Conservation (phyloP, 2,888 invertebrate species). For the Gonocerus acuteangulatus region DNA sequence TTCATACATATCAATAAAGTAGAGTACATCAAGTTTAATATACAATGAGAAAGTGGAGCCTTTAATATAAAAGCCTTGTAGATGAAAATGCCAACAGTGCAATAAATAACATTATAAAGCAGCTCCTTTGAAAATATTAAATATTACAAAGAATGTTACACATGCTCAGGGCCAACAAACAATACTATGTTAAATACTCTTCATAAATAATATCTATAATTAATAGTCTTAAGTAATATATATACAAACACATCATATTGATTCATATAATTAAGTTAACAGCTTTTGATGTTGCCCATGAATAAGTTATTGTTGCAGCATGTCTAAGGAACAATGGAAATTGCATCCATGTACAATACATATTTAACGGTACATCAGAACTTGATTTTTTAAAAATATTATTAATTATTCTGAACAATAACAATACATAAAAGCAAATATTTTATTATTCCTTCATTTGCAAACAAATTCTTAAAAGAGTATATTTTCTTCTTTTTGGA, state of each 20-base stretch:
- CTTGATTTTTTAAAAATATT: too few species aligned
- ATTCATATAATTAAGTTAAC: constrained; percentile 20
- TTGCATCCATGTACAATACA: too few species aligned
- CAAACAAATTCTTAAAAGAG: too few species aligned
- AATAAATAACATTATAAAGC: constrained; percentile 28
- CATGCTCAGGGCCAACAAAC: constrained; percentile 14
- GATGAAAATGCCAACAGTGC: constrained; percentile 24
- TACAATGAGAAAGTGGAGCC: constrained; percentile 26
- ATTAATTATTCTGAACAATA: too few species aligned
- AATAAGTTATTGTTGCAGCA: too few species aligned
- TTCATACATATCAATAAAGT: constrained; percentile 27
- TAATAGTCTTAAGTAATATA: neutral
- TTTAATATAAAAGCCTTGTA: constrained; percentile 31
- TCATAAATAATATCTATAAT: neutral
- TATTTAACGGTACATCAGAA: too few species aligned
- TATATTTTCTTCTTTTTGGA: too few species aligned
- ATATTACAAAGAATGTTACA: constrained; percentile 8
- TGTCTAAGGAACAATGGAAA: too few species aligned
- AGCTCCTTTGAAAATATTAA: constrained; percentile 15
- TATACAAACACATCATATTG: neutral
- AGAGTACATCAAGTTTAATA: constrained; percentile 24
- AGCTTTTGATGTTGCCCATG: constrained; percentile 5
- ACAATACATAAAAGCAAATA: too few species aligned
- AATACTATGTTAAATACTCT: neutral
- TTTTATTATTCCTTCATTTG: too few species aligned